Percentiles rank a stretch among this genome's conserved stretches.
phyloP scores from a whole-genome alignment of 2,888 invertebrate genomes.

The Cyaniris semiargus region DNA sequence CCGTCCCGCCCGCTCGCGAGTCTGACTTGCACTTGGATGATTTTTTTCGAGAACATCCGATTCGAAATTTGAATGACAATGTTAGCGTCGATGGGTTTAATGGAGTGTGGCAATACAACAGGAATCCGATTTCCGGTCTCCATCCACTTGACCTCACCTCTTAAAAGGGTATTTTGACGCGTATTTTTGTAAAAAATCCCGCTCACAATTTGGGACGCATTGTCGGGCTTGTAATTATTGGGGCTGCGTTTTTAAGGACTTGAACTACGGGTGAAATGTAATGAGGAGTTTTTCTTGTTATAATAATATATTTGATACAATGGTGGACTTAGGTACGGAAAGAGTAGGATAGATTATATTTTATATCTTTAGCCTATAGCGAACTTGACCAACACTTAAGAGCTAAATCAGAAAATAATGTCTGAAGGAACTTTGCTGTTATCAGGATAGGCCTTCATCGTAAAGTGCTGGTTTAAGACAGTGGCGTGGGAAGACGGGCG shows the following conservation, averaged over 20 bases:
- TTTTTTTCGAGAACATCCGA: slow-evolving; percentile 24
- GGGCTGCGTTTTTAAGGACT: background rate
- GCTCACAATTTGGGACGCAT: background rate
- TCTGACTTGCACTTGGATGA: background rate
- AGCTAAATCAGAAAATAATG: too few relatives aligned
- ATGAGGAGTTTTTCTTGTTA: too few relatives aligned
- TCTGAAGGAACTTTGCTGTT: too few relatives aligned
- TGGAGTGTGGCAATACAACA: slow-evolving; percentile 20
- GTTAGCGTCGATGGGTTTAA: slow-evolving; percentile 21
- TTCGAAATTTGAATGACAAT: slow-evolving; percentile 26
- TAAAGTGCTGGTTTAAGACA: too few relatives aligned
- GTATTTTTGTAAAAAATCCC: slow-evolving; percentile 6
- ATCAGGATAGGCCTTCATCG: too few relatives aligned
- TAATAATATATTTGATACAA: too few relatives aligned
- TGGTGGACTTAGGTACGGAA: too few relatives aligned
- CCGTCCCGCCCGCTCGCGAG: too few relatives aligned
- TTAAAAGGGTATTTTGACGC: slow-evolving; percentile 26
- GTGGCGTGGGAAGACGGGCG: too few relatives aligned
- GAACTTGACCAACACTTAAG: too few relatives aligned
- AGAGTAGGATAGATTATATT: too few relatives aligned
- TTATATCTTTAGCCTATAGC: too few relatives aligned
- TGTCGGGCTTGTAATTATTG: background rate
- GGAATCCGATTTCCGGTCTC: slow-evolving; percentile 21
- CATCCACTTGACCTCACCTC: slow-evolving; percentile 24
- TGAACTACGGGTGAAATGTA: background rate